Conservation (phyloP, 2,888 invertebrate genomes). For the Phorcus lineatus region DNA sequence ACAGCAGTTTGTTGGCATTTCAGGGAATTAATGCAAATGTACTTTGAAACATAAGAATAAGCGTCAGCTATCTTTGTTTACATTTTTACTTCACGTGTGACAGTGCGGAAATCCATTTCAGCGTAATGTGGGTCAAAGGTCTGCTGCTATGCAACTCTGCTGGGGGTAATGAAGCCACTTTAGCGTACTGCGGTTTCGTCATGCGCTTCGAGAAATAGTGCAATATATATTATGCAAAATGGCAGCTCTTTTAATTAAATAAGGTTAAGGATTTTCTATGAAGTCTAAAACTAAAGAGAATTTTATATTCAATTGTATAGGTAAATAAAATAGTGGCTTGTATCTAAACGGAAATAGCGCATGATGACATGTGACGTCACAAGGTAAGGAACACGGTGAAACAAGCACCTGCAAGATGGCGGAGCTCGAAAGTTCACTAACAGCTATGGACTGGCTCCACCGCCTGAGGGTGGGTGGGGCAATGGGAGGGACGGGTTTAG, state of each 20-base stretch:
- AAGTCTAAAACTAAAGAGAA: neutral
- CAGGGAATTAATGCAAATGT: too few species aligned
- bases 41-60: too few species aligned
- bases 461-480: slow-evolving; percentile 75
- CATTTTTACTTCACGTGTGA: neutral
- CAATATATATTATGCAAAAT: neutral
- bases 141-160: slow-evolving; percentile 65
- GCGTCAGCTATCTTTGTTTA: neutral
- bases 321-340: neutral
- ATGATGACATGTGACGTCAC: slow-evolving; percentile 12
- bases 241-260: too few species aligned
- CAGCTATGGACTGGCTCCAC: slow-evolving; percentile 78
- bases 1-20: too few species aligned
- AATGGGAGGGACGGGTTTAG: slow-evolving; percentile 60
- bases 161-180: slow-evolving; percentile 58
- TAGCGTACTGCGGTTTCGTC: slow-evolving; percentile 35
- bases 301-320: too few species aligned
- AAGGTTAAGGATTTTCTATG: neutral
- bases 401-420: slow-evolving; percentile 62
- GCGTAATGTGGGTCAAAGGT: slow-evolving; percentile 58
- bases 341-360: neutral
- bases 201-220: slow-evolving; percentile 38
- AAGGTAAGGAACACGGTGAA: neutral
- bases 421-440: slow-evolving; percentile 77
- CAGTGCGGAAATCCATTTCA: slow-evolving; percentile 23